A percentile compares a stretch with the other conserved stretches of the same genome.
Evolutionary conservation across 2,113 vertebrate genomes (phyloP).

Genomic region (Galbula dea): DNA sequence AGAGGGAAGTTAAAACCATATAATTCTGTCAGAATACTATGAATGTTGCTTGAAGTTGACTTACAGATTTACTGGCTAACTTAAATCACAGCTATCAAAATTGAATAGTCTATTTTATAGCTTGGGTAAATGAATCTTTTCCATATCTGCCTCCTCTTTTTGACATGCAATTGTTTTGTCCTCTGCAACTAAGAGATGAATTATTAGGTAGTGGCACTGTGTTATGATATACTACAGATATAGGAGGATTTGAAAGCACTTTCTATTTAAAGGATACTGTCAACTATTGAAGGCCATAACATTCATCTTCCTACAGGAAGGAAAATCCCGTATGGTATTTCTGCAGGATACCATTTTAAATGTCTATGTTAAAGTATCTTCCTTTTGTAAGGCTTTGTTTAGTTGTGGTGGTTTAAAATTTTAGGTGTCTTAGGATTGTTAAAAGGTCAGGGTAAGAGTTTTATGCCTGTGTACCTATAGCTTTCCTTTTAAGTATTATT

Average conservation of each 20-base stretch:
- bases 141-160: constrained; percentile 42
- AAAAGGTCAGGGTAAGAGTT: background rate
- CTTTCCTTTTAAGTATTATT: background rate
- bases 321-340: background rate
- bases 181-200: constrained; percentile 48
- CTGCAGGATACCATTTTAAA: background rate
- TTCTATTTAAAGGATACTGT: constrained; percentile 56
- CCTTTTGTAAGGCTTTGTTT: background rate
- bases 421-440: background rate
- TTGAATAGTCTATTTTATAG: constrained; percentile 48
- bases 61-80: constrained; percentile 52
- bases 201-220: constrained; percentile 37
- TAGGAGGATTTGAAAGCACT: constrained; percentile 1
- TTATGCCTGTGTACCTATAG: background rate
- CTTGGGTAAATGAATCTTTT: constrained; percentile 50
- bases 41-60: constrained; percentile 21
- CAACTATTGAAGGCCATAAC: constrained; percentile 5
- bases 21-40: constrained; percentile 41
- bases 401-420: background rate
- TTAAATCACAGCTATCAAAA: constrained; percentile 59
- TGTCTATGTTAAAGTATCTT: background rate
- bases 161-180: constrained; percentile 46
- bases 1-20: constrained; percentile 9
- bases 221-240: constrained; percentile 36
- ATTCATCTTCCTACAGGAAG: constrained; percentile 32